Conservation (phyloP, 1,140 invertebrate genomes). For the Leptinotarsa lineolata region DNA sequence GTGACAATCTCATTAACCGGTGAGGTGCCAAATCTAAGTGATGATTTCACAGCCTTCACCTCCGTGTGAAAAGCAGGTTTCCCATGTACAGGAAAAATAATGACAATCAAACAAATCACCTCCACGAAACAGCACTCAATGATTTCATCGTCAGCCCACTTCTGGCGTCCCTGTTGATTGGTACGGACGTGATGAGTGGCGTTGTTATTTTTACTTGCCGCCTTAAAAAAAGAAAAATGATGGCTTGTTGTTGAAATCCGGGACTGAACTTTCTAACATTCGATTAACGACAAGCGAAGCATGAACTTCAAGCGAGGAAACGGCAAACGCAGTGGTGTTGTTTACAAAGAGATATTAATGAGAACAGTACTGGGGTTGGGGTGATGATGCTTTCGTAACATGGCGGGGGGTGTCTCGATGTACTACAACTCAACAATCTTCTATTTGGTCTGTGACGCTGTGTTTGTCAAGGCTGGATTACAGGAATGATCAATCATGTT, state of each 20-base stretch:
- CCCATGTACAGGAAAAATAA: neutral
- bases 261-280: constrained; percentile 39
- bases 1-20: no score
- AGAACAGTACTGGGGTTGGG: neutral
- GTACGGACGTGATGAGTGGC: constrained; percentile 16
- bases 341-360: constrained; percentile 38
- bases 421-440: no score
- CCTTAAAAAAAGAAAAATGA: constrained; percentile 33
- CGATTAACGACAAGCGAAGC: constrained; percentile 42
- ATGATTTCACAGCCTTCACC: no score
- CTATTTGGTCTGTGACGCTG: no score
- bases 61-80: neutral
- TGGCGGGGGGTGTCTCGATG: no score
- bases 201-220: constrained; percentile 22
- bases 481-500: no score
- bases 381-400: neutral
- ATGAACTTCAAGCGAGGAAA: constrained; percentile 39
- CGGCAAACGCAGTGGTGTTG: constrained; percentile 38
- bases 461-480: no score
- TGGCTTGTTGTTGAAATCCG: constrained; percentile 33
- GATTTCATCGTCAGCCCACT: constrained; percentile 18
- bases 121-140: constrained; percentile 5
- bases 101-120: constrained; percentile 5
- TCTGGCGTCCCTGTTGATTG: constrained; percentile 14
- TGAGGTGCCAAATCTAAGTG: no score